phyloP scores from a whole-genome alignment of 2,113 vertebrate genomes.

The Eulacestoma nigropectus region DNA sequence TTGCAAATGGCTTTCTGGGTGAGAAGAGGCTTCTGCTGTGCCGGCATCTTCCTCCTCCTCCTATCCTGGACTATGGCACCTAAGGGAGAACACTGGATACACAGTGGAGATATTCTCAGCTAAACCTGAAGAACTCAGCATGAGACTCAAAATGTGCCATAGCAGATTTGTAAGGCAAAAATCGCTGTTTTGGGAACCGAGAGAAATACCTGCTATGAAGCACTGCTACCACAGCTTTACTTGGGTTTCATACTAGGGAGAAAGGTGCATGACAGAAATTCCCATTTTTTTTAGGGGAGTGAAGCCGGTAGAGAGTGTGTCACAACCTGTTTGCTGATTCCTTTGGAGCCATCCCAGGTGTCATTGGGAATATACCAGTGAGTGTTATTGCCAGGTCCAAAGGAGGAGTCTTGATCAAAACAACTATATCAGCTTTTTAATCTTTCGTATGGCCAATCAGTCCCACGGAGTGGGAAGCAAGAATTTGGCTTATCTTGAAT shows the following conservation, averaged over 20 bases:
- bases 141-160: background rate
- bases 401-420: background rate
- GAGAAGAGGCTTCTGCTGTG: background rate
- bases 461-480: background rate
- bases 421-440: background rate
- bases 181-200: background rate
- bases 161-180: background rate
- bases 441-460: background rate
- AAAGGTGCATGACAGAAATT: background rate
- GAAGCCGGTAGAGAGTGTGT: background rate
- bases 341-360: background rate
- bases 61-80: background rate
- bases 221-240: background rate
- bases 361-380: background rate
- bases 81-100: background rate
- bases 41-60: background rate
- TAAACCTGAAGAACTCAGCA: background rate
- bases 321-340: background rate
- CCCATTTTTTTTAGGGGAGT: background rate
- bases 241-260: background rate
- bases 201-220: background rate
- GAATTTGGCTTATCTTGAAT: background rate
- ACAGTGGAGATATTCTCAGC: background rate
- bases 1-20: background rate
- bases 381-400: background rate